phyloP scores from a whole-genome alignment of 2,797 vertebrate genomes.

The Spinus olivaceus region DNA sequence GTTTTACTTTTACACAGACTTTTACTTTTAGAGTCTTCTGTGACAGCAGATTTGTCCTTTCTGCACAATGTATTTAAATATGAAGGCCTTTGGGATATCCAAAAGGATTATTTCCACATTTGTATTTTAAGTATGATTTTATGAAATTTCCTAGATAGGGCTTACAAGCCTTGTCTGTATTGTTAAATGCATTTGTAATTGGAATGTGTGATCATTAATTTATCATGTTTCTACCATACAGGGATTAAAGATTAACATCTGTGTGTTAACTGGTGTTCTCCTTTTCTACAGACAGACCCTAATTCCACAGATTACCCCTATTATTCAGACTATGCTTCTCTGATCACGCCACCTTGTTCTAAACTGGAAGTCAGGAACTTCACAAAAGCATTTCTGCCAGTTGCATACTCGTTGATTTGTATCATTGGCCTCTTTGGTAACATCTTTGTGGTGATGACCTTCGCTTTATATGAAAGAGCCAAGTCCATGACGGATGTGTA shows the following conservation, averaged over 20 bases:
- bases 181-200: not conserved
- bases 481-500: slow-evolving; percentile 92
- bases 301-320: not conserved
- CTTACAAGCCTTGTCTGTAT: not conserved
- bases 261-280: not conserved
- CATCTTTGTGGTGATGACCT: slow-evolving; percentile 85
- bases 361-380: slow-evolving; percentile 62
- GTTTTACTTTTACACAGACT: not conserved
- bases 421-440: slow-evolving; percentile 86
- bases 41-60: not conserved
- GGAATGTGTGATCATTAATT: not conserved
- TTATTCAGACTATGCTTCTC: not conserved
- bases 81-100: not conserved
- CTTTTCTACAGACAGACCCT: slow-evolving; percentile 25
- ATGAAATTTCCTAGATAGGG: not conserved
- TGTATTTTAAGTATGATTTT: not conserved
- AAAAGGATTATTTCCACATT: not conserved
- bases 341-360: slow-evolving; percentile 15
- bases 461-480: slow-evolving; percentile 83
- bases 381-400: slow-evolving; percentile 64
- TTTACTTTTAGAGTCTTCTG: not conserved
- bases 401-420: slow-evolving; percentile 79
- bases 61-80: not conserved
- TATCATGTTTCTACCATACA: not conserved
- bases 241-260: not conserved